Percentiles rank a stretch among this genome's conserved stretches.
phyloP scores from a whole-genome alignment of 53 echinoderm and acorn worm species.

The Henricia sp. region DNA sequence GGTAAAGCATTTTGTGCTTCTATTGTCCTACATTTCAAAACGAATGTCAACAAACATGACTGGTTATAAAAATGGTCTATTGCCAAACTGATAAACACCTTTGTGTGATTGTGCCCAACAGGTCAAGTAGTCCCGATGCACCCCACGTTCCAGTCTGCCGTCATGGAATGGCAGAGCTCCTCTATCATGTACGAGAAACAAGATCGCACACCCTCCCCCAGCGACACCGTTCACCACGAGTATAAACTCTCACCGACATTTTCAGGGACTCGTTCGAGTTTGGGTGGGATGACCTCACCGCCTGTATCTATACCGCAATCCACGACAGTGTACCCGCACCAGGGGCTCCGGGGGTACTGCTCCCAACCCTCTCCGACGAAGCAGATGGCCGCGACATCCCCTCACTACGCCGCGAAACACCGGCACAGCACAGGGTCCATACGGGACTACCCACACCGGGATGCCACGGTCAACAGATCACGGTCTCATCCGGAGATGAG shows the following conservation, averaged over 20 bases:
- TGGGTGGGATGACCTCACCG: constrained; percentile 1
- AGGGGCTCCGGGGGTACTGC: not conserved
- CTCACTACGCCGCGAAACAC: not conserved
- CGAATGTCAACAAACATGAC: too few relatives aligned
- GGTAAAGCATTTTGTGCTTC: too few relatives aligned
- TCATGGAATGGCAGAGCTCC: constrained; percentile 1
- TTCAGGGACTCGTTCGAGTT: constrained; percentile 15
- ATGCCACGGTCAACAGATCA: not conserved
- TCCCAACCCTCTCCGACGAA: not conserved
- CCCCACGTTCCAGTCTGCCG: not conserved
- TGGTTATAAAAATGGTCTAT: too few relatives aligned
- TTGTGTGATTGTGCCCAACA: too few relatives aligned
- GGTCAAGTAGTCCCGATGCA: not conserved
- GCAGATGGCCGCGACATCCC: not conserved
- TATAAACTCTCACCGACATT: not conserved
- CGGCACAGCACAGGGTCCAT: constrained; percentile 5
- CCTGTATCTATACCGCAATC: not conserved
- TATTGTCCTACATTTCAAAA: too few relatives aligned
- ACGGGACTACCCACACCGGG: not conserved
- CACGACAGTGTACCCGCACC: not conserved
- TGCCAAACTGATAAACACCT: too few relatives aligned
- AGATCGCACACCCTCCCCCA: not conserved
- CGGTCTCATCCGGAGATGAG: constrained; percentile 28
- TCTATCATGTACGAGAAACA: not conserved
- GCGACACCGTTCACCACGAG: too few relatives aligned